These are phyloP conservation scores for Notospermus geniculatus DNA, from an alignment of 1,140 invertebrate genomes.

Conservation along the genomic window DNA sequence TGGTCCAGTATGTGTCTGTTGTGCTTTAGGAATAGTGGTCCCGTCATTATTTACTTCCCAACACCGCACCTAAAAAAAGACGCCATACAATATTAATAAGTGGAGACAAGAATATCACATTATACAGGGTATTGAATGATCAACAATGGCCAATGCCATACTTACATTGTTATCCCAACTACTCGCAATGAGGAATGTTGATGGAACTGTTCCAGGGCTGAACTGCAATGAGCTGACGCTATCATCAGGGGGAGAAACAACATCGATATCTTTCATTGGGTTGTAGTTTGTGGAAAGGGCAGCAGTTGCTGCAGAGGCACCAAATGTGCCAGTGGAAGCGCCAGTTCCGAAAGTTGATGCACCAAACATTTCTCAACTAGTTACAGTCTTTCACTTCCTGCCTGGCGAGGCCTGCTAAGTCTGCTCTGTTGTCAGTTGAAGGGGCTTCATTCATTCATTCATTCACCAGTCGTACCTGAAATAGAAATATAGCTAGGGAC, in stretches of 20 bases:
- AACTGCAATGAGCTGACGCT: conserved; percentile 91
- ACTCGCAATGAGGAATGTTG: conserved; percentile 93
- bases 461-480: too few relatives aligned
- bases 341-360: too few relatives aligned
- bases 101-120: not conserved
- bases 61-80: conserved; percentile 70
- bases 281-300: conserved; percentile 56
- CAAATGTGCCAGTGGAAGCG: too few relatives aligned
- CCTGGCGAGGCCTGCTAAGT: too few relatives aligned
- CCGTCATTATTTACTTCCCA: conserved; percentile 95
- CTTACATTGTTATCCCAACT: conserved; percentile 94
- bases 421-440: too few relatives aligned
- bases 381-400: too few relatives aligned
- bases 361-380: too few relatives aligned
- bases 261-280: conserved; percentile 79
- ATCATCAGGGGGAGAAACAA: conserved; percentile 87
- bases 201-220: conserved; percentile 73
- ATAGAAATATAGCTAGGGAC: too few relatives aligned
- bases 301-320: too few relatives aligned
- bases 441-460: too few relatives aligned
- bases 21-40: conserved; percentile 94
- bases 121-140: too few relatives aligned
- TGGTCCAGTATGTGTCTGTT: conserved; percentile 91
- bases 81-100: not conserved
- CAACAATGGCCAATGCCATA: not conserved